These are phyloP conservation scores for Ciconia boyciana DNA, from an alignment of 2,113 vertebrate species.

Conservation along the genomic window DNA sequence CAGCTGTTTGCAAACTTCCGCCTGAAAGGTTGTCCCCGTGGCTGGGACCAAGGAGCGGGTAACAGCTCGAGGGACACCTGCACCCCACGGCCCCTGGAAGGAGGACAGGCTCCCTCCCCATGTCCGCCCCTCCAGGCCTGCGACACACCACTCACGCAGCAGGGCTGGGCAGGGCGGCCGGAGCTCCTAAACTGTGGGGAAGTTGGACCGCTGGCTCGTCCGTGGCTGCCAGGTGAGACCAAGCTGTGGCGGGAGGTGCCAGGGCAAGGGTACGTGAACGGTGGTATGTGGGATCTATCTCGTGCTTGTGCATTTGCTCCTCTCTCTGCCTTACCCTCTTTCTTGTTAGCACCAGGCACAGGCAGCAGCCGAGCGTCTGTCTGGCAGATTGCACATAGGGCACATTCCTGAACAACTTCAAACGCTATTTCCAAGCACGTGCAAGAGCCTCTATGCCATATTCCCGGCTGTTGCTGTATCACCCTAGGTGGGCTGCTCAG, in stretches of 20 bases:
- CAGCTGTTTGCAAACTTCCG: not conserved
- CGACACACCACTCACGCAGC: rapidly evolving
- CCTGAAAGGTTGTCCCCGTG: not conserved
- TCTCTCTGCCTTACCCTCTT: not conserved
- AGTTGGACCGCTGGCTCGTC: not conserved
- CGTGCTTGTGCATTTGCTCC: rapidly evolving
- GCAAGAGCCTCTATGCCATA: not conserved
- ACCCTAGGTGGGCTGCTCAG: not conserved
- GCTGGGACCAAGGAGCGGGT: not conserved
- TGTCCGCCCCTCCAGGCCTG: not conserved
- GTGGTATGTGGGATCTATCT: rapidly evolving
- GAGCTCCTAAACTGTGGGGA: not conserved
- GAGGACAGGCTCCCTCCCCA: rapidly evolving
- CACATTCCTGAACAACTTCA: not conserved
- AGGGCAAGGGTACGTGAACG: rapidly evolving
- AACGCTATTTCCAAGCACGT: not conserved
- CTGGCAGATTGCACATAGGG: not conserved
- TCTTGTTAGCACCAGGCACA: rapidly evolving
- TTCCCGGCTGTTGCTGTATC: not conserved
- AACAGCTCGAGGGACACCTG: not conserved
- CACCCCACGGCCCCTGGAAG: rapidly evolving
- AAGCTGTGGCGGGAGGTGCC: not conserved
- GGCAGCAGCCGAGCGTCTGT: not conserved
- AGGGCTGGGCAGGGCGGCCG: not conserved
- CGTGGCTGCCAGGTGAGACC: not conserved